Base-by-base conservation (phyloP, 2,888 invertebrate species). In the Tribolium freemani region DNA sequence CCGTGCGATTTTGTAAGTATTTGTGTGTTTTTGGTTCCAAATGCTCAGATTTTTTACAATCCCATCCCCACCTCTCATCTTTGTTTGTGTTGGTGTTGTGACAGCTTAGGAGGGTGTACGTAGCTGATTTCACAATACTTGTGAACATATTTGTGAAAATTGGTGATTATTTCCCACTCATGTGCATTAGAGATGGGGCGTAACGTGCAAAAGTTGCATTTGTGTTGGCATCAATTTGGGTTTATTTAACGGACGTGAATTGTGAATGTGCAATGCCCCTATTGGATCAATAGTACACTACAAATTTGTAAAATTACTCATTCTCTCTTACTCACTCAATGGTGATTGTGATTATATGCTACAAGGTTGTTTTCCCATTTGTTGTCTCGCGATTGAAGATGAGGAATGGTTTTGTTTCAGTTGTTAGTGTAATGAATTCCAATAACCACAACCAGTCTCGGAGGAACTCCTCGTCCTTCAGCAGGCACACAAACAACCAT, bases 391-490 rank as follows among this genome's bases (percentile, higher is more conserved):
- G 20, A n/a, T n/a, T 44, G 38, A 9, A 10, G n/a, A 10, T 73
- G 73, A 60, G 75, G 69, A 57, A 48, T 13, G 10, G 9, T 48
- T 56, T 4, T 38, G 46, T 70, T 70, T 26, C 46, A 61, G 75
- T 71, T 60, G 71, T 69, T 67, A 73, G 58, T 74, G 79, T 76
- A 76, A 86, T 86, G 86, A 86, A 86, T 84, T 82, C 86, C 68
- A 86, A 85, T 77, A 86, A 85, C 80, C 86, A 86, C 79, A 85
- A 84, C 77, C 85, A 83, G 77, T 78, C 84, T 71, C 83, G 85
- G 74, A 84, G 85, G 74, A 85, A 84, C 75, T 85, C 86, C 54
- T 84, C 85, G 63, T 84, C 84, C 58, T 87, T 85, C 75, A 85
- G 78, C 75, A 83, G 86, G 75, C 86, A 86, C 79, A 78, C 83